These are phyloP conservation scores for Pheosia tremula DNA, from an alignment of 2,888 invertebrate genomes.

Conservation along the genomic window DNA sequence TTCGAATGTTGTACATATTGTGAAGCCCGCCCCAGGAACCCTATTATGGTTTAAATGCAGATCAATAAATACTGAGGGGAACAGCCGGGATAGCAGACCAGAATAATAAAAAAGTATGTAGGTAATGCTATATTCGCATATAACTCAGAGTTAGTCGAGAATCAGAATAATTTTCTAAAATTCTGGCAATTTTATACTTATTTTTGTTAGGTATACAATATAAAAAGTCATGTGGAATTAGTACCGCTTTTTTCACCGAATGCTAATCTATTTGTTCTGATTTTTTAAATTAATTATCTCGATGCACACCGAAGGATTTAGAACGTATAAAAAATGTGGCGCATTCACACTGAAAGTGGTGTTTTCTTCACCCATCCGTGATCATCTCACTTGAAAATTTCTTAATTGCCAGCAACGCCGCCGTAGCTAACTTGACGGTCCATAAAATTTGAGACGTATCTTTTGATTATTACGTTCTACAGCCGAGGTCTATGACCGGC, in stretches of 20 bases:
- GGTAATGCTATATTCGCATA: slow-evolving; percentile 21
- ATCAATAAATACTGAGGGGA: slow-evolving; percentile 68
- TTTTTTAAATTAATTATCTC: slow-evolving; percentile 37
- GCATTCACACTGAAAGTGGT: slow-evolving; percentile 37
- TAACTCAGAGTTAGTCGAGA: slow-evolving; percentile 22
- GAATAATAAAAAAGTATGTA: slow-evolving; percentile 44
- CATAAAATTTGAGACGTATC: slow-evolving; percentile 75
- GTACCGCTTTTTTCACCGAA: slow-evolving; percentile 23
- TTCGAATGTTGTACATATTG: slow-evolving; percentile 24
- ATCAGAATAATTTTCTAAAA: slow-evolving; percentile 33
- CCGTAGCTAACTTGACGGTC: slow-evolving; percentile 67
- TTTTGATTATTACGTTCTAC: slow-evolving; percentile 62
- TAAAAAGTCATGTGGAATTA: background rate
- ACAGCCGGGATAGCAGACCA: slow-evolving; percentile 41
- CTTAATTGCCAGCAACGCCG: slow-evolving; percentile 63
- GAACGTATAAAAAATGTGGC: slow-evolving; percentile 47
- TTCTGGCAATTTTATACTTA: slow-evolving; percentile 2
- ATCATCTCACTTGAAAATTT: slow-evolving; percentile 62
- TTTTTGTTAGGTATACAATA: background rate
- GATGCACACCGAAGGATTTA: slow-evolving; percentile 38
- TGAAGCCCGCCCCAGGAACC: slow-evolving; percentile 56
- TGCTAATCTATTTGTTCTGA: slow-evolving; percentile 23
- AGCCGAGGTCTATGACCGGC: slow-evolving; percentile 63
- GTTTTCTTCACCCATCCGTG: slow-evolving; percentile 62
- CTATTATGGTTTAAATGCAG: slow-evolving; percentile 50